Base-by-base conservation (phyloP, 2,888 invertebrate species). In the Cantharis flavilabris region DNA sequence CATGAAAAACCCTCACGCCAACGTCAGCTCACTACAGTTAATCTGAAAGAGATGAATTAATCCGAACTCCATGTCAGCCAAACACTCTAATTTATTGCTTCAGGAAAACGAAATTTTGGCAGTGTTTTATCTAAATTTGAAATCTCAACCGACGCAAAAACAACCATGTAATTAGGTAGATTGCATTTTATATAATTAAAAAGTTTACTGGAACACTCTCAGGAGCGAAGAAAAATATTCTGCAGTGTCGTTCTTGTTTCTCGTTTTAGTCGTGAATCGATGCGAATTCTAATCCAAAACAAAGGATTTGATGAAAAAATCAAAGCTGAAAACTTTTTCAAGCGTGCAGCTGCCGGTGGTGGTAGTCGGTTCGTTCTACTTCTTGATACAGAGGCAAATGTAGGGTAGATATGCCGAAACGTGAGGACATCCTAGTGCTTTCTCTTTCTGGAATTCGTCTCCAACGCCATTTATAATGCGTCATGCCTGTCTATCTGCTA, bases 21-120 rank as follows among this genome's bases (percentile, higher is more conserved):
- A 85, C 86, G 87, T 87, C 88, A 88, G 86, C 86, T 86, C 86
- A 86, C 85, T 84, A 85, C 83, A 86, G 86, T 87, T 87, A 87
- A 88, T 88, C 87, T 87, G 88, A 88, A 88, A 88, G 87, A 88
- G 88, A 88, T 88, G 88, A 88, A 88, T 88, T 88, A 88, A 88
- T 88, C 88, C 87, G 84, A 86, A 88, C 86, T 87, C 85, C 85
- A 85, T 86, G 88, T 88, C 88, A 87, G 87, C 86, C 86, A 84
- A 87, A 86, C 86, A 82, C 84, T 81, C 84, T 88, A 87, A 88
- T 88, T 88, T 88, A 88, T 87, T 82, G 86, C 84, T 82, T 77
- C 82, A 85, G 87, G 87, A 87, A 86, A 87, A 87, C 87, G 87
- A 88, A 87, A 88, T 88, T 88, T 88, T 88, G 88, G 88, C 88